Base-by-base conservation (phyloP, 1,140 invertebrate genomes). In the Propsilocerus akamusi region DNA sequence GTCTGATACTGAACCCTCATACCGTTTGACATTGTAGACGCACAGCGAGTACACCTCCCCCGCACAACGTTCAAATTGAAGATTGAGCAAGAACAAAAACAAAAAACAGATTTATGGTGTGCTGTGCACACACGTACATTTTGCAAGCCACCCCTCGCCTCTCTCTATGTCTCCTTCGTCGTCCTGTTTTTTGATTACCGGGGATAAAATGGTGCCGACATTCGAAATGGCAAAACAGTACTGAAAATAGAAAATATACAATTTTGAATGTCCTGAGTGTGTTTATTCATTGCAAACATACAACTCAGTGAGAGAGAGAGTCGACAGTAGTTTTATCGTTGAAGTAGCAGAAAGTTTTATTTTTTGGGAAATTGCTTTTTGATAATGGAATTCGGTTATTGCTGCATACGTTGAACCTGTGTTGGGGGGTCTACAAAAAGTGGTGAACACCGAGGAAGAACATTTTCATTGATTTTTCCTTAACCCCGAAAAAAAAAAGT, bases 241-340 rank as follows among this genome's bases (percentile, higher is more conserved):
- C n/a, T n/a, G n/a, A n/a, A n/a, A n/a, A n/a, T n/a, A n/a, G n/a
- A n/a, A n/a, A n/a, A n/a, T n/a, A n/a, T n/a, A n/a, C n/a, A n/a
- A n/a, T n/a, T n/a, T n/a, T 17, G n/a, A 41, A 41, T 41, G 34
- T 41, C 34, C 34, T 41, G 34, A 41, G 17, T 41, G 34, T 41
- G n/a, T 30, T 41, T 41, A 17, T 20, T 41, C 34, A 41, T 41
- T 41, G 34, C n/a, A 41, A 41, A 41, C 34, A 41, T 10, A 41
- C 34, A 41, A 41, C n/a, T n/a, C n/a, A n/a, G n/a, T n/a, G n/a
- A n/a, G n/a, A n/a, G n/a, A n/a, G n/a, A n/a, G 22, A 17, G 34
- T 20, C 17, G 28, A 30, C 28, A 30, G 28, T 10, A 30, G 14
- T 12, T n/a, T n/a, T 41, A 20, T 41, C 14, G 8, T 41, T 22